Base-by-base conservation (phyloP, 1,140 invertebrate species). In the Sogatella furcifera region DNA sequence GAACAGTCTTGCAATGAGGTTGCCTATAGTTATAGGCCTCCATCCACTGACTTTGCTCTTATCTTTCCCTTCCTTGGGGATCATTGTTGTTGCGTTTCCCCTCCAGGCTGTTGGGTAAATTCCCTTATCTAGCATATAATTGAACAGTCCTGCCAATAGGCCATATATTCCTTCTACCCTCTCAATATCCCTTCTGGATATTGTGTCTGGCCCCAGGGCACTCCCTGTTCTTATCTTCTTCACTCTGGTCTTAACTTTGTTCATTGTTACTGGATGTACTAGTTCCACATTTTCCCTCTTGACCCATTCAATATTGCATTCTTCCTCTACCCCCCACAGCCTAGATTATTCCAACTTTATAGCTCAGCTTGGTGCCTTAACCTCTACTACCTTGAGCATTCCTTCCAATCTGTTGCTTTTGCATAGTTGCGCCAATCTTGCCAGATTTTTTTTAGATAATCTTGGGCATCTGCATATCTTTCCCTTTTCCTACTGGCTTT, bases 1-100 rank as follows among this genome's bases (percentile, higher is more conserved):
- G 17, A 9, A 54, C 15, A 54, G 6, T 17, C 52, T 54, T 19
- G 52, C 52, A 6, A 54, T 9, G 3, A 54, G 21, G 52, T 54
- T 54, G 13, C 52, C 52, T 3, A 54, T 13, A 2, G 52, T 54
- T 21, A 54, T 54, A 9, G 52, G 52, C 22, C 52, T 54, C 52
- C 52, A 54, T 60, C 28, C 28, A 13, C 2, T 19, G 13, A 10
- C 24, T 58, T 38, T 57, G 24, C 4, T 28, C 15, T 13, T 28
- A 21, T 57, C 22, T 34, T 60, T 58, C 31, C 62, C 64, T 31
- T 64, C 59, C 42, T 70, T 69, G 2, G 68, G 65, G 4, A 70
- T 68, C 1, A 69, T 52, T 3, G 41, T 67, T 0, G 68, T 68
- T 6, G 67, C 14, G 21, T 68, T 68, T 1, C 5, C 10, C 17